Percentiles rank a stretch among this genome's conserved stretches.
Conservation (phyloP, 2,888 invertebrate genomes). For the Nomada ruficornis region DNA sequence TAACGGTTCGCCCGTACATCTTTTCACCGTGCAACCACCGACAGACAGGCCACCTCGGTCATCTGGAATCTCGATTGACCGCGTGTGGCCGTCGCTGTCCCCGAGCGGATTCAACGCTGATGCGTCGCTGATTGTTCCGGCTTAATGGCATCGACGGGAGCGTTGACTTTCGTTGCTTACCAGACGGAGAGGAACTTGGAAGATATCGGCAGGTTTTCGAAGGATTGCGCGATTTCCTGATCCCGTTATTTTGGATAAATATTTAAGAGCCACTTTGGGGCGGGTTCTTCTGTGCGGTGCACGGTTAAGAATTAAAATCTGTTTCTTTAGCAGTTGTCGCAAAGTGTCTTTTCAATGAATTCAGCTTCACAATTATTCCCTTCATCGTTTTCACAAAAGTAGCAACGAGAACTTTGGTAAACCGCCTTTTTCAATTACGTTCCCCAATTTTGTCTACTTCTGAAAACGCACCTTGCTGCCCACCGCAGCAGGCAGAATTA, state of each 20-base stretch:
- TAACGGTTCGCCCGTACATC: slow-evolving; percentile 73
- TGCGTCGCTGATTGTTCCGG: slow-evolving; percentile 5
- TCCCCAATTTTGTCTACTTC: background rate
- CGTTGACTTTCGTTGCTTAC: background rate
- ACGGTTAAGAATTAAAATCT: no score
- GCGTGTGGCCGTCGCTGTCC: slow-evolving; percentile 52
- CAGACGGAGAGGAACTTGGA: background rate
- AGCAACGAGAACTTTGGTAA: background rate
- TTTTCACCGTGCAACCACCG: slow-evolving; percentile 35
- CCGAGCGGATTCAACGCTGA: slow-evolving; percentile 17
- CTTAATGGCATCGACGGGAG: slow-evolving; percentile 16
- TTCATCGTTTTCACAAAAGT: background rate
- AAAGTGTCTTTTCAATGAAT: no score
- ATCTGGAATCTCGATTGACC: slow-evolving; percentile 61
- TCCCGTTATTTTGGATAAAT: no score
- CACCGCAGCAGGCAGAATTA: background rate
- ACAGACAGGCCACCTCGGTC: slow-evolving; percentile 21
- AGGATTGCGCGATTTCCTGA: no score
- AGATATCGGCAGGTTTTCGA: background rate
- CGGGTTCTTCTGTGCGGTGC: no score
- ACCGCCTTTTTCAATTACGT: background rate
- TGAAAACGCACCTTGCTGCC: background rate
- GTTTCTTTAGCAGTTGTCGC: no score
- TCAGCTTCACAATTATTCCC: background rate
- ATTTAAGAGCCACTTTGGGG: no score